Conservation (phyloP, 2,888 invertebrate genomes). For the Leptinotarsa tumamoca region DNA sequence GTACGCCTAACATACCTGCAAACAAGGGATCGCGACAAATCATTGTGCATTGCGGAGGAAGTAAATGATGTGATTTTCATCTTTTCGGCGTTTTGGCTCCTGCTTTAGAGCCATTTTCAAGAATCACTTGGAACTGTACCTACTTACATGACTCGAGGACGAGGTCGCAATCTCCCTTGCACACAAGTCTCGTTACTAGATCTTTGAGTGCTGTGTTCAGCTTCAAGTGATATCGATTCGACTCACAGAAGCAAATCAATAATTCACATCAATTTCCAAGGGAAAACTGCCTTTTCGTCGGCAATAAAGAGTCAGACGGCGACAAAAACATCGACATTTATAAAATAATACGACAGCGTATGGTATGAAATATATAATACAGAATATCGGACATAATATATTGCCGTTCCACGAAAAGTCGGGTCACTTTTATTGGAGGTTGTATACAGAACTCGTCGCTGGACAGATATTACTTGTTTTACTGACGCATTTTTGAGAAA, state of each 20-base stretch:
- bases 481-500: background rate
- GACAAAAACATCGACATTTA: background rate
- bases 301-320: background rate
- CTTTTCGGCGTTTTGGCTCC: no score
- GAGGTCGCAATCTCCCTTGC: no score
- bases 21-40: no score
- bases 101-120: no score
- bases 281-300: background rate
- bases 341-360: background rate
- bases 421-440: background rate
- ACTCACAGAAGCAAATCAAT: background rate
- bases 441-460: background rate
- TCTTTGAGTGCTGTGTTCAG: no score
- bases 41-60: no score
- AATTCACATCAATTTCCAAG: background rate
- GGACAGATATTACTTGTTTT: background rate
- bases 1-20: no score
- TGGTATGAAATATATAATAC: background rate
- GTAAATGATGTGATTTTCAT: no score
- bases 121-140: no score
- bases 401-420: background rate
- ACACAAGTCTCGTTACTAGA: no score
- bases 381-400: background rate
- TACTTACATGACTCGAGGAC: no score
- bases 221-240: no score